Evolutionary conservation across 2,888 invertebrate species (phyloP).

Genomic region (Agapostemon virescens): DNA sequence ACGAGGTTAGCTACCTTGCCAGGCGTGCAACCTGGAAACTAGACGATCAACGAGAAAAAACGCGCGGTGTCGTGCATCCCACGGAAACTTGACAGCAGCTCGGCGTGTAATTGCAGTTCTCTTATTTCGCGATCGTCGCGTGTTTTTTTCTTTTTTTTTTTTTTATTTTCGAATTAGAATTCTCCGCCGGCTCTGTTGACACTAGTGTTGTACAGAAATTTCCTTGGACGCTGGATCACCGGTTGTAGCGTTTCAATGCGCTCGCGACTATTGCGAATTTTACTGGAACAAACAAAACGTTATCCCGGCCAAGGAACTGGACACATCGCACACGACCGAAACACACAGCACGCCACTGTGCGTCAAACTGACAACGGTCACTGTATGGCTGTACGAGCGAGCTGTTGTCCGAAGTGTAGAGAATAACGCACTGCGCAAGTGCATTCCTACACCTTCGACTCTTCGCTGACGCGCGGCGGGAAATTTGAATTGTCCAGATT

Average conservation of each 20-base stretch:
- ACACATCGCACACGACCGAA: background rate
- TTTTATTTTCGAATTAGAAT: too few species aligned
- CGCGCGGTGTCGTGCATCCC: conserved; percentile 22
- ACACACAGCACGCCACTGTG: conserved; percentile 57
- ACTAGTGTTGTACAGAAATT: background rate
- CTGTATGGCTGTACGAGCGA: background rate
- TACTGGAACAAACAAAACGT: background rate
- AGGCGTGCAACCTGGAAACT: conserved; percentile 2
- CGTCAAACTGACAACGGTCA: conserved; percentile 63
- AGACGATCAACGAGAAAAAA: background rate
- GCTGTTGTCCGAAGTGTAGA: background rate
- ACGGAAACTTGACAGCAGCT: background rate
- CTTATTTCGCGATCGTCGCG: conserved; percentile 20
- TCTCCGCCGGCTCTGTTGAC: too few species aligned
- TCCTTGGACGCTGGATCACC: background rate
- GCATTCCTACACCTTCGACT: background rate
- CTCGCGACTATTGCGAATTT: background rate
- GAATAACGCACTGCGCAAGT: conserved; percentile 28
- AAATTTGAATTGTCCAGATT: background rate
- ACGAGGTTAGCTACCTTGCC: conserved; percentile 19
- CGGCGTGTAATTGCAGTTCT: background rate
- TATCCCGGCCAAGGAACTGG: background rate
- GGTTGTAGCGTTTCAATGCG: background rate
- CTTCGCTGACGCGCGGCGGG: background rate
- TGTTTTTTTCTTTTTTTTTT: too few species aligned